A percentile compares a stretch with the other conserved stretches of the same genome.
These are phyloP conservation scores for Oryzias javanicus DNA, from an alignment of 2,113 vertebrate genomes.

Conservation along the genomic window DNA sequence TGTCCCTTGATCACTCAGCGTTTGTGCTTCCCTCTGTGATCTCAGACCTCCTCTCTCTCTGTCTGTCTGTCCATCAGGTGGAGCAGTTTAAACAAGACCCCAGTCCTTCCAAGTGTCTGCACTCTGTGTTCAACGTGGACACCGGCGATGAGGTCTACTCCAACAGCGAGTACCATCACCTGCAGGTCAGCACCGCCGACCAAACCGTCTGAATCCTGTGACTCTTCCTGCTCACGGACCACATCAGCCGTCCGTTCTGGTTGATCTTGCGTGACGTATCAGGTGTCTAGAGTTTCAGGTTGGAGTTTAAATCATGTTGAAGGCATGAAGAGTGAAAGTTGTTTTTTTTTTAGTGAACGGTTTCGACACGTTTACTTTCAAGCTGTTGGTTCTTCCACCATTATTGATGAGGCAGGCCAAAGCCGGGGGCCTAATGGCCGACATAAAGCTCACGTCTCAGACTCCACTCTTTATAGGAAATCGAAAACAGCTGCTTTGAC, in stretches of 20 bases:
- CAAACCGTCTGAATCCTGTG: too few species aligned
- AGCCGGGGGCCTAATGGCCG: constrained; percentile 2
- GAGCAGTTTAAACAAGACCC: constrained; percentile 96
- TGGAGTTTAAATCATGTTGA: too few species aligned
- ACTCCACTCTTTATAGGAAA: background rate
- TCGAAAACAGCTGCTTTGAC: constrained; percentile 7
- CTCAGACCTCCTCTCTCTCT: background rate
- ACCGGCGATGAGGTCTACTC: constrained; percentile 89
- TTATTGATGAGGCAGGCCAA: constrained; percentile 13
- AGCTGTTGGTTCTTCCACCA: constrained; percentile 3
- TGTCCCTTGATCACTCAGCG: background rate
- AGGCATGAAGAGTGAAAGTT: too few species aligned
- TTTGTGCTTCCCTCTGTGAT: background rate
- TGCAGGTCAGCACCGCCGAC: constrained; percentile 82
- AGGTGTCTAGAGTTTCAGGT: too few species aligned
- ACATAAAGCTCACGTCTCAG: background rate
- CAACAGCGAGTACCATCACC: constrained; percentile 85
- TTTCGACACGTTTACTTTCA: background rate
- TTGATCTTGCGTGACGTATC: too few species aligned
- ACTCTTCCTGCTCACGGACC: too few species aligned
- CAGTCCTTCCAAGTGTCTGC: constrained; percentile 89
- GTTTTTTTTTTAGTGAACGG: too few species aligned
- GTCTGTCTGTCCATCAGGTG: constrained; percentile 75
- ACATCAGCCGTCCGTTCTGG: too few species aligned
- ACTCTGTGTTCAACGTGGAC: constrained; percentile 87